phyloP scores from a whole-genome alignment of 2,888 invertebrate species.

The Athetis lepigone region DNA sequence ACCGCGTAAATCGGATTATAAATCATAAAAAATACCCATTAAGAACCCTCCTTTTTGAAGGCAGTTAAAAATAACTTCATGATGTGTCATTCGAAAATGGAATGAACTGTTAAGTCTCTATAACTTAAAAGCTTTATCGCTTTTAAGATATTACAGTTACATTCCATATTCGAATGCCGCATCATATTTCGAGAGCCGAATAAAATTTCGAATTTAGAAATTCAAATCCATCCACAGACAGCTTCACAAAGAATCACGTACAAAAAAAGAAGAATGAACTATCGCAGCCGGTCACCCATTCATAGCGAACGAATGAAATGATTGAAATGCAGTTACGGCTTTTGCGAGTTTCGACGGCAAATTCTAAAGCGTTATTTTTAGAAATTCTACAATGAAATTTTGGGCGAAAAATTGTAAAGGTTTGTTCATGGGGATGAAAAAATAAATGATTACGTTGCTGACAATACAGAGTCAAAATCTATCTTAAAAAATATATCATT shows the following conservation, averaged over 20 bases:
- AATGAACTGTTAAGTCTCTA: no score
- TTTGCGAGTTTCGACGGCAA: neutral
- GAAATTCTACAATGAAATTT: neutral
- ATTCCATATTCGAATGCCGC: slow-evolving; percentile 7
- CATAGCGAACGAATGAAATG: slow-evolving; percentile 27
- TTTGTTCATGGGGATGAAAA: no score
- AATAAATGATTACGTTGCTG: no score
- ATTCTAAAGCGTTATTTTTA: neutral
- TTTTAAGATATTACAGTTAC: no score
- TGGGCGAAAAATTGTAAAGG: neutral
- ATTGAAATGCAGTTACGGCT: slow-evolving; percentile 34
- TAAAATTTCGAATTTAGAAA: slow-evolving; percentile 24
- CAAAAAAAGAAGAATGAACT: slow-evolving; percentile 7
- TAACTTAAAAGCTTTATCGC: no score
- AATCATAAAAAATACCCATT: no score
- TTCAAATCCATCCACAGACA: neutral
- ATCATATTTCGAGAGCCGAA: slow-evolving; percentile 3
- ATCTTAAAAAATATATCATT: no score
- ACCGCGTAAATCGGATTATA: no score
- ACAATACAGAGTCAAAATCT: no score
- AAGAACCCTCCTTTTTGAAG: no score
- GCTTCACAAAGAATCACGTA: slow-evolving; percentile 12
- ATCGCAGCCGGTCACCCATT: slow-evolving; percentile 12
- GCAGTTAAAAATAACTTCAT: no score
- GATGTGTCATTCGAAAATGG: no score